A percentile compares a stretch with the other conserved stretches of the same genome.
phyloP scores from a whole-genome alignment of 2,888 invertebrate species.

The Melinopterus prodromus region DNA sequence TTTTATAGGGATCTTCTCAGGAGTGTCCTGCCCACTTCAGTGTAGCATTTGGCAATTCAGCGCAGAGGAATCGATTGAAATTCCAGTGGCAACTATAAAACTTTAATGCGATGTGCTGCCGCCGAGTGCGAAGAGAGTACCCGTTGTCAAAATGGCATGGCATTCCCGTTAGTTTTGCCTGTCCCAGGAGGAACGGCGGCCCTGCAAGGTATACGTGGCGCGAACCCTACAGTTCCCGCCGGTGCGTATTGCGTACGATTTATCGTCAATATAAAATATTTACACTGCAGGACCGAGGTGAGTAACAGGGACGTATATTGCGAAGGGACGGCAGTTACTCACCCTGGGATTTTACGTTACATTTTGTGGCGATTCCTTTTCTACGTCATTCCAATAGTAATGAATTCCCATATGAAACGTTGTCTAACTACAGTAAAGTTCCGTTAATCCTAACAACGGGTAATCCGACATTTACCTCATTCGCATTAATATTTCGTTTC shows the following conservation, averaged over 20 bases:
- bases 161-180: conserved; percentile 44
- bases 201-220: conserved; percentile 32
- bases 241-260: conserved; percentile 42
- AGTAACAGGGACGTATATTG: neutral
- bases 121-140: conserved; percentile 27
- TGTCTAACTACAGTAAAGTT: too few species aligned
- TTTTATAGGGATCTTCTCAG: neutral
- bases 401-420: neutral
- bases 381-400: neutral
- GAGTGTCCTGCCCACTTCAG: neutral
- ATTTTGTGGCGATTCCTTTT: neutral
- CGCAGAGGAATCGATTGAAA: conserved; percentile 20
- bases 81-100: conserved; percentile 21
- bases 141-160: conserved; percentile 44
- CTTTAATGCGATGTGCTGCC: conserved; percentile 18
- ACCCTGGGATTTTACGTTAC: conserved; percentile 4
- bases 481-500: too few species aligned
- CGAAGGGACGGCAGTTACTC: neutral
- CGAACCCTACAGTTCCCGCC: conserved; percentile 24
- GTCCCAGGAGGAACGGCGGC: conserved; percentile 44
- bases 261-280: conserved; percentile 46
- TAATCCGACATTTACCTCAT: too few species aligned
- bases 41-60: too few species aligned
- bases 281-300: conserved; percentile 36
- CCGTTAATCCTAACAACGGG: too few species aligned